Base-by-base conservation (phyloP, 2,888 invertebrate genomes). In the Sycophila texana region DNA sequence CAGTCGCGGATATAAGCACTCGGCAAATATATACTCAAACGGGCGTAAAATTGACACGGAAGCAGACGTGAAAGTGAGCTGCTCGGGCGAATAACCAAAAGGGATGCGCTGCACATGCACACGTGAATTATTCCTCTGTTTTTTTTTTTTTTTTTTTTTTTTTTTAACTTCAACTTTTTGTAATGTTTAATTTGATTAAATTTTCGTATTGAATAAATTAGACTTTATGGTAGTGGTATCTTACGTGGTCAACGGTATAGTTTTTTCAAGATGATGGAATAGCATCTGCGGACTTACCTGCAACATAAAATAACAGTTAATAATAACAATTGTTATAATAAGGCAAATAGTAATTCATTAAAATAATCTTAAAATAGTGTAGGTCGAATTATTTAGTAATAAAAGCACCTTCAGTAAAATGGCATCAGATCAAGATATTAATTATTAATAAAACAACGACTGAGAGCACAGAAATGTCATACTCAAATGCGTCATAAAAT, bases 61-160 rank as follows among this genome's bases (percentile, higher is more conserved):
- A 61, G 39, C 39, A 39, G 39, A 5, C 30, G 30, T 14, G 49
- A 49, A 65, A 49, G 49, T 14, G 13, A 16, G 49, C 66, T 13
- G 49, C 66, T 20, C 49, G 60, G 12, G 60, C 60, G 60, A 22
- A 60, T 60, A 60, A 22, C 22, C 60, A 22, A 60, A 22, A 60
- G 60, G 60, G 60, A 60, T 60, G 60, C 26, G 16, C 14, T 5
- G 60, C 60, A 60, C 16, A n/a, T n/a, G 53, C 53, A 53, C n/a
- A 53, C 53, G 53, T n/a, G 16, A 53, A 53, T 53, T n/a, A 39
- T 53, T 4, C n/a, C 4, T 53, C 53, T n/a, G 2, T 53, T 1
- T 4, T 2, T n/a, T 53, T 13, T n/a, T 53, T n/a, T 53, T 53
- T 53, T 1, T 4, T 2, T n/a, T 53, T 13, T n/a, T 53, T n/a